A percentile compares a stretch with the other conserved stretches of the same genome.
phyloP scores from a whole-genome alignment of 2,888 invertebrate species.

The Phytoseiulus persimilis region DNA sequence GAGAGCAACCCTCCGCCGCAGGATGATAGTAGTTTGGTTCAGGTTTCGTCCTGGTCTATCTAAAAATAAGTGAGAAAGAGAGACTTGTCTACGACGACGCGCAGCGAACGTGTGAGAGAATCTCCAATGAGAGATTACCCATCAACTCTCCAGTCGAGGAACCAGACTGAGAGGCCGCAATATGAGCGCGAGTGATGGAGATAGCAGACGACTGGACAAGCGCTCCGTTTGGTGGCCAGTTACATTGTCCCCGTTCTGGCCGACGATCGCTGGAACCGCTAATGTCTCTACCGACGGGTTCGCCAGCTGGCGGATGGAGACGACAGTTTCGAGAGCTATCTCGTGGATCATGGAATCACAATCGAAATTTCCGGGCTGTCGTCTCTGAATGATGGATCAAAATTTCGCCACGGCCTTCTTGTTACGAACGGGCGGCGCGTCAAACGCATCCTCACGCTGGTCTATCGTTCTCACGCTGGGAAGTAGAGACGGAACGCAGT shows the following conservation, averaged over 20 bases:
- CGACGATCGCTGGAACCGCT: not conserved
- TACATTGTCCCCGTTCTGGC: not conserved
- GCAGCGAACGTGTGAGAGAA: not conserved
- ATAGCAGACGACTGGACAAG: not conserved
- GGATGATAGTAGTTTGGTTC: not conserved
- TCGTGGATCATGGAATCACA: too few species aligned
- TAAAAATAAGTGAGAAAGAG: slow-evolving; percentile 5
- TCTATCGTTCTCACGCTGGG: too few species aligned
- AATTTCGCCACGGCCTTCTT: too few species aligned
- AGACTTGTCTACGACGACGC: not conserved
- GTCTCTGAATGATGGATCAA: too few species aligned
- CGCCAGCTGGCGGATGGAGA: too few species aligned
- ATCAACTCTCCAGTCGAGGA: not conserved
- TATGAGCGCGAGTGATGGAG: not conserved
- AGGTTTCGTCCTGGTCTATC: not conserved
- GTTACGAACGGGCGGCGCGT: too few species aligned
- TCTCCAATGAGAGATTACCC: not conserved
- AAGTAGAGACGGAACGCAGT: too few species aligned
- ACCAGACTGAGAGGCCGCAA: not conserved
- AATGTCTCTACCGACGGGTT: not conserved
- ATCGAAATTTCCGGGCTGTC: too few species aligned
- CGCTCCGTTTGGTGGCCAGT: not conserved
- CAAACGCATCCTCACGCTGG: too few species aligned
- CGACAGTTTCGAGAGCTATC: too few species aligned
- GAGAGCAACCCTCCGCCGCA: not conserved